A percentile compares a stretch with the other conserved stretches of the same genome.
phyloP scores from a whole-genome alignment of 2,888 invertebrate genomes.

The Platypus cylindrus region DNA sequence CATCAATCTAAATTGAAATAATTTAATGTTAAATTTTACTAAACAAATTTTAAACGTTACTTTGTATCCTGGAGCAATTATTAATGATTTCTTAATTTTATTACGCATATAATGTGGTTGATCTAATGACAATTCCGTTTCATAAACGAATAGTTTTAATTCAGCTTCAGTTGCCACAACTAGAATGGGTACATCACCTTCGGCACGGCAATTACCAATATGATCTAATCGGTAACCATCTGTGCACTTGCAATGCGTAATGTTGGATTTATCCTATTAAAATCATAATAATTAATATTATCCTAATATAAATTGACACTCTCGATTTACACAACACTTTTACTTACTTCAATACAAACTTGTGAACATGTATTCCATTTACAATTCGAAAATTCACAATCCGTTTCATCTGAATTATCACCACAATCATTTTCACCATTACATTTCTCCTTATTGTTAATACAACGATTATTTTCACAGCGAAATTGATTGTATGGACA shows the following conservation, averaged over 20 bases:
- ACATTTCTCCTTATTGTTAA: constrained; percentile 42
- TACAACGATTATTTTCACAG: constrained; percentile 43
- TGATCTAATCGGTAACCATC: constrained; percentile 40
- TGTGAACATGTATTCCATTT: constrained; percentile 68
- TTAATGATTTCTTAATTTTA: constrained; percentile 30
- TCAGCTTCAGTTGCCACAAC: constrained; percentile 52
- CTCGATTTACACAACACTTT: background rate
- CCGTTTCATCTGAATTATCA: constrained; percentile 37
- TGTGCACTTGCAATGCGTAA: constrained; percentile 48
- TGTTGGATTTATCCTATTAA: constrained; percentile 34
- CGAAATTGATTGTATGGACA: constrained; percentile 33
- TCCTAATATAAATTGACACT: no score
- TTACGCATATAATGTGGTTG: constrained; percentile 37
- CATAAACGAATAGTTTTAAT: constrained; percentile 40
- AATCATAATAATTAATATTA: no score
- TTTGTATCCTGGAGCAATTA: constrained; percentile 36
- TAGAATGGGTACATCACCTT: constrained; percentile 44
- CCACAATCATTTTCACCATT: constrained; percentile 45
- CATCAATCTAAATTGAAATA: constrained; percentile 28
- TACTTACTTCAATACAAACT: constrained; percentile 50
- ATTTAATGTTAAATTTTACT: background rate
- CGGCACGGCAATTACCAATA: constrained; percentile 44
- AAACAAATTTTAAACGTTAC: constrained; percentile 14
- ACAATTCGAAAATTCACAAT: constrained; percentile 36
- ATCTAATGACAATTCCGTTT: constrained; percentile 43